Evolutionary conservation across 2,888 invertebrate genomes (phyloP).

Genomic region (Ophion obscuratus): DNA sequence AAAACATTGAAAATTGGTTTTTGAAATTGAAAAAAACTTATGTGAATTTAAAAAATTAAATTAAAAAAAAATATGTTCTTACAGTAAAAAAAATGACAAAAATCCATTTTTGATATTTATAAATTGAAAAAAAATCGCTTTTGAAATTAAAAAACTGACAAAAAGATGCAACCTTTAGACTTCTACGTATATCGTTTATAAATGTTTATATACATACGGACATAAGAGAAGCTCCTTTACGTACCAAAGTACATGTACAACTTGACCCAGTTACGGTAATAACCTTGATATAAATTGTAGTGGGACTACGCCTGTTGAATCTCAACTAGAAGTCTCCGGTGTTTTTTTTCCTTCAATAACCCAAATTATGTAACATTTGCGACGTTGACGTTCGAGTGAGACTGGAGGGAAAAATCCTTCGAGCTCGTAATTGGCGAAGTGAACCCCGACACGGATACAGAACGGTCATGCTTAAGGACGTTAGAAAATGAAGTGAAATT

Average conservation of each 20-base stretch:
- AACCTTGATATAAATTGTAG: constrained; percentile 20
- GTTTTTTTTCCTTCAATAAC: constrained; percentile 22
- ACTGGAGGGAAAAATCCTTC: constrained; percentile 31
- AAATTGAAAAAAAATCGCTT: too few relatives aligned
- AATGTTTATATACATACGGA: background rate
- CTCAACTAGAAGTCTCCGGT: constrained; percentile 11
- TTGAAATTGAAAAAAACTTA: too few relatives aligned
- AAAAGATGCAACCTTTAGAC: too few relatives aligned
- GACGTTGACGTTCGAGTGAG: background rate
- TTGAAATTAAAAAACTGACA: too few relatives aligned
- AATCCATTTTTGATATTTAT: background rate
- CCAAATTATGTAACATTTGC: constrained; percentile 44
- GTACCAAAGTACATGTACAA: constrained; percentile 1
- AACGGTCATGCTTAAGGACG: constrained; percentile 24
- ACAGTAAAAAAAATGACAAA: background rate
- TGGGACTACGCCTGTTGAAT: constrained; percentile 8
- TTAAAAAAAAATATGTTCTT: too few relatives aligned
- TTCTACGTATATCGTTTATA: background rate
- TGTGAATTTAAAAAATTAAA: too few relatives aligned
- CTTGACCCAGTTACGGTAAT: constrained; percentile 28
- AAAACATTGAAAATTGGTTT: too few relatives aligned
- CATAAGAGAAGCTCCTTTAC: constrained; percentile 1
- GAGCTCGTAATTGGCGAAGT: constrained; percentile 13
- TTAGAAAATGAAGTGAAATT: background rate
- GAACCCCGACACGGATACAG: constrained; percentile 36